These are phyloP conservation scores for Lacerta bilineata DNA, from an alignment of 2,797 vertebrate genomes.

Conservation along the genomic window DNA sequence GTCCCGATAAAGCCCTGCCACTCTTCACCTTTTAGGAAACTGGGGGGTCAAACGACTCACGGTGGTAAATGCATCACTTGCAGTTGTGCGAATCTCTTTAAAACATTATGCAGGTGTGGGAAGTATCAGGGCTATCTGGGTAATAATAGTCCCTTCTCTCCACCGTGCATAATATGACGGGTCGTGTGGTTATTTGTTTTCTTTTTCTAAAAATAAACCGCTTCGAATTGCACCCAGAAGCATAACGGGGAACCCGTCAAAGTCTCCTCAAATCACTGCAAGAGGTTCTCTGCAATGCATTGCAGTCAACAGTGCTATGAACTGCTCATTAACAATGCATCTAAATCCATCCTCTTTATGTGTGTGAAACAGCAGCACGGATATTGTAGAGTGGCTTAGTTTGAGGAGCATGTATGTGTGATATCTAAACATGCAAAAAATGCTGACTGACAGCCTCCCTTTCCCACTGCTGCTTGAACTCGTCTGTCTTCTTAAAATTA, in stretches of 20 bases:
- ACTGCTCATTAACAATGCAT: background rate
- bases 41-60: no score
- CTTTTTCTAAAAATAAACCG: background rate
- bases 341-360: background rate
- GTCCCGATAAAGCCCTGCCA: background rate
- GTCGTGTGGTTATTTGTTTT: background rate
- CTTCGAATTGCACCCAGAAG: background rate
- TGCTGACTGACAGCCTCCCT: constrained; percentile 13
- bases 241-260: background rate
- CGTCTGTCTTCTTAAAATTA: background rate
- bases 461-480: background rate
- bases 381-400: background rate
- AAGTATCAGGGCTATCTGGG: no score
- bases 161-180: no score
- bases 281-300: no score
- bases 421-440: constrained; percentile 19
- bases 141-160: background rate
- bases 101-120: background rate
- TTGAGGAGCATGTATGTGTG: background rate
- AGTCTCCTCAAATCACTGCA: background rate
- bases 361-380: background rate
- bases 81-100: background rate
- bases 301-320: background rate
- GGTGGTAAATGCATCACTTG: background rate
- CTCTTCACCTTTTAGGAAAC: background rate